A percentile compares a stretch with the other conserved stretches of the same genome.
phyloP scores from a whole-genome alignment of 1,140 invertebrate species.

The Penaeus chinensis region DNA sequence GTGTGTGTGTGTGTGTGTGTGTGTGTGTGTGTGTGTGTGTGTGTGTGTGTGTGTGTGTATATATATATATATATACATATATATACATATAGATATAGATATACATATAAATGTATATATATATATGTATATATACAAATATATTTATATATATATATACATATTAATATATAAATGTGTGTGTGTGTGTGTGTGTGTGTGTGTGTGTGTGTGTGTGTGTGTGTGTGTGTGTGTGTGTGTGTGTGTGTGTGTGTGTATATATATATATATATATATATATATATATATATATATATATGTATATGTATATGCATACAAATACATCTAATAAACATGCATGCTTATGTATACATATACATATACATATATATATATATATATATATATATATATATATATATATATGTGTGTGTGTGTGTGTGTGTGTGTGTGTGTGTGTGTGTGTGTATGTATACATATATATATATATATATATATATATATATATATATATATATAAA shows the following conservation, averaged over 20 bases:
- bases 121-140: background rate
- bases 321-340: background rate
- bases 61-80: constrained; percentile 2
- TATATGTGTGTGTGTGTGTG: background rate
- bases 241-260: too few species aligned
- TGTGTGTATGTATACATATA: constrained; percentile 19
- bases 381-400: background rate
- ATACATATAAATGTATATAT: background rate
- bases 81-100: background rate
- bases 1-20: background rate
- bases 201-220: constrained; percentile 1
- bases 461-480: constrained; percentile 16
- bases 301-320: constrained; percentile 2
- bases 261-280: background rate
- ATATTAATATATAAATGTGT: background rate
- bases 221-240: constrained; percentile 13
- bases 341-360: constrained; percentile 19
- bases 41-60: background rate
- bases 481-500: background rate
- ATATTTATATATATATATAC: background rate
- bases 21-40: background rate
- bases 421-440: background rate
- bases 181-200: background rate
- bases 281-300: background rate
- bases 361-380: constrained; percentile 13